A percentile compares a stretch with the other conserved stretches of the same genome.
These are phyloP conservation scores for Lacanobia wlatinum DNA, from an alignment of 2,888 invertebrate genomes.

Conservation along the genomic window DNA sequence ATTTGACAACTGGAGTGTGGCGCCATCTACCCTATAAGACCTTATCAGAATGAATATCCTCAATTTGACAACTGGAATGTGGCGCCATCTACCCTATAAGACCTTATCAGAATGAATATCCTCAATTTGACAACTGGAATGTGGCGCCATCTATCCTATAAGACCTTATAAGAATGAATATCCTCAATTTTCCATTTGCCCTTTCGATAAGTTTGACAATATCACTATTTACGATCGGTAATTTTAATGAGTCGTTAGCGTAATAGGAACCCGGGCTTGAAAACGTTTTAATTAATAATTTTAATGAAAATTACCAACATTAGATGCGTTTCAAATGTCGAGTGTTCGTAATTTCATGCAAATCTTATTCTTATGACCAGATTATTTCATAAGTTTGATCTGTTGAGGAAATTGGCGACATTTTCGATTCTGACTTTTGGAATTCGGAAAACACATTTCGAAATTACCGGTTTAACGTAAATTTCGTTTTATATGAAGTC, in stretches of 20 bases:
- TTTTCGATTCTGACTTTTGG: not conserved
- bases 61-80: not conserved
- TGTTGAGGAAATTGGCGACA: not conserved
- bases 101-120: not conserved
- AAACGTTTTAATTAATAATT: conserved; percentile 20
- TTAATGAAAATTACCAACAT: conserved; percentile 25
- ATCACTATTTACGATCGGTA: not conserved
- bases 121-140: not conserved
- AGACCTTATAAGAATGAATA: not conserved
- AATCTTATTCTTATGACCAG: conserved; percentile 16
- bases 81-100: not conserved
- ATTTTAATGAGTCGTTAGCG: not conserved
- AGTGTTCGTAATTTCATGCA: conserved; percentile 16
- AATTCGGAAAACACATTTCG: not conserved
- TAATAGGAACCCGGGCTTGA: conserved; percentile 5
- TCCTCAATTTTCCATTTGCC: not conserved
- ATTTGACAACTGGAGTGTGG: not conserved
- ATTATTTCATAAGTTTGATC: not conserved
- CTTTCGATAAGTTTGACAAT: not conserved
- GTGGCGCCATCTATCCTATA: conserved; percentile 4
- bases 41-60: not conserved
- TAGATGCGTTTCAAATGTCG: conserved; percentile 13
- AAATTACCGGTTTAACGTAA: not conserved
- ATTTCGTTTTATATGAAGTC: conserved; percentile 2
- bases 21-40: no score